Conservation (phyloP, 2,797 vertebrate species). For the Sparidentex hasta region DNA sequence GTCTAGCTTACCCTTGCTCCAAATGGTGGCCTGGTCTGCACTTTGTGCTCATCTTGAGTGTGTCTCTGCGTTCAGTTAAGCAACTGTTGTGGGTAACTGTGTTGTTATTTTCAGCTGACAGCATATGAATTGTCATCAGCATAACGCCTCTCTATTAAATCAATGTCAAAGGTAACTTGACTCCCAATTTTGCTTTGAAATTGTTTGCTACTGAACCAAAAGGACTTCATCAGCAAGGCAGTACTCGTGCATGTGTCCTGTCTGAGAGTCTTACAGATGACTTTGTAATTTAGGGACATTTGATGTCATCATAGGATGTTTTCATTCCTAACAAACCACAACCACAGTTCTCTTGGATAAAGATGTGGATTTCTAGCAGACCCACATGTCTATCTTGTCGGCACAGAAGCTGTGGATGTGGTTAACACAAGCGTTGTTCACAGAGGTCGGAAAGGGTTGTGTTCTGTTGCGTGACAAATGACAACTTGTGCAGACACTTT, state of each 20-base stretch:
- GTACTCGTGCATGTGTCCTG: neutral
- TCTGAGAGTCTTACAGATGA: neutral
- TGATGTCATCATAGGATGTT: neutral
- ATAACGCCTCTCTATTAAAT: neutral
- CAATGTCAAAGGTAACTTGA: neutral
- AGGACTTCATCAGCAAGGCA: neutral
- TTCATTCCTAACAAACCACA: neutral
- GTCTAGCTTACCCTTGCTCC: neutral
- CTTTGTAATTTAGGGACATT: neutral
- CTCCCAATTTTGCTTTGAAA: neutral
- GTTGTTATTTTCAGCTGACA: neutral
- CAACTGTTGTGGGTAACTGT: neutral
- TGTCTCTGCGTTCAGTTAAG: neutral
- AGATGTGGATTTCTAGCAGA: neutral
- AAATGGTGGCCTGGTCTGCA: neutral
- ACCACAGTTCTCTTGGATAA: neutral
- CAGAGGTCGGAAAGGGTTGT: no score
- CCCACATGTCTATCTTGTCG: neutral
- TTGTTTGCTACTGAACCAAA: neutral
- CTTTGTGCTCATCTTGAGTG: neutral
- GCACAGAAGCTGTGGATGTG: neutral
- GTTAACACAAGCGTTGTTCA: neutral
- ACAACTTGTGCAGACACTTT: neutral
- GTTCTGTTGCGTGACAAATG: neutral
- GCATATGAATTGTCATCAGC: no score